Percentiles rank a stretch among this genome's conserved stretches.
Conservation (phyloP, 2,888 invertebrate genomes). For the Beris chalybata region DNA sequence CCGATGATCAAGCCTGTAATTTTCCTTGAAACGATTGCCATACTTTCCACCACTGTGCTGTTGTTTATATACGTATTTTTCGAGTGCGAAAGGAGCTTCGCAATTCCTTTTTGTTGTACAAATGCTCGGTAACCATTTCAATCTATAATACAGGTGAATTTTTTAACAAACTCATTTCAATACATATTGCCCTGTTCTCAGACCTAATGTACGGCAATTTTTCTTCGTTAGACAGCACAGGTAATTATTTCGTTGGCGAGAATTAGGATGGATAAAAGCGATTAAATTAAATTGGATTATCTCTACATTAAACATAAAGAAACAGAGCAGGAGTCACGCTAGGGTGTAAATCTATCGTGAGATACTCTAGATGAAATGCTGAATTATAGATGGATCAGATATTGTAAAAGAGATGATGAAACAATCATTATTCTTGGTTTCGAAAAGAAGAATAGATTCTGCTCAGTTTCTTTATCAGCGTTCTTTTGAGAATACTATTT, state of each 20-base stretch:
- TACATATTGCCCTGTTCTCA: slow-evolving; percentile 24
- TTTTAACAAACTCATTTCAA: slow-evolving; percentile 25
- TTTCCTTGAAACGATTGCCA: neutral
- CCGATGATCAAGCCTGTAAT: slow-evolving; percentile 9
- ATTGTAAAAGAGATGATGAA: no score
- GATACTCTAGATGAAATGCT: no score
- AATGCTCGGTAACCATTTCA: slow-evolving; percentile 9
- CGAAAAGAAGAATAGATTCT: no score
- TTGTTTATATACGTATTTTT: neutral
- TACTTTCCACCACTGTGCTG: neutral
- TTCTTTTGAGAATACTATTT: no score
- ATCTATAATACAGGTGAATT: slow-evolving; percentile 25
- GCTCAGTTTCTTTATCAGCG: no score
- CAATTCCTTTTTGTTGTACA: neutral
- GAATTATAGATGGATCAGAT: no score
- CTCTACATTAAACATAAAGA: no score
- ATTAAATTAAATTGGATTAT: slow-evolving; percentile 16
- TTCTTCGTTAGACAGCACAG: slow-evolving; percentile 11
- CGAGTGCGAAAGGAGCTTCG: neutral
- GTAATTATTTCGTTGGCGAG: slow-evolving; percentile 25
- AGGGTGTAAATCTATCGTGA: no score
- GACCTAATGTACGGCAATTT: slow-evolving; percentile 13
- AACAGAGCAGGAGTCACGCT: no score
- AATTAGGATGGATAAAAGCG: slow-evolving; percentile 19
- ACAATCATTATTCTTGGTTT: no score